Conservation (phyloP, 2,113 vertebrate genomes). For the Rhegmatorhina hoffmannsi region DNA sequence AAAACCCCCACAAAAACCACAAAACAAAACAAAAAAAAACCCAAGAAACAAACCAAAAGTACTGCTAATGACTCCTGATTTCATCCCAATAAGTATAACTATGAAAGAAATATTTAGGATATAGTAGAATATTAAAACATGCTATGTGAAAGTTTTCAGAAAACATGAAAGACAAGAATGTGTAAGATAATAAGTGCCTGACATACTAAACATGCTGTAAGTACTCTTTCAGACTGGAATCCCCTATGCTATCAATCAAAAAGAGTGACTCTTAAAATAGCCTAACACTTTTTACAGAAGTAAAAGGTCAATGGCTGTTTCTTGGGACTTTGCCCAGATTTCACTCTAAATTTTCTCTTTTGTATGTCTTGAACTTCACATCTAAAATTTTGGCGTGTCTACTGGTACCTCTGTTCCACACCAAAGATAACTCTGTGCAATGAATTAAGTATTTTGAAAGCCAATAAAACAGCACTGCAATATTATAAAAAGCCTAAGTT, state of each 20-base stretch:
- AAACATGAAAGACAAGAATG: background rate
- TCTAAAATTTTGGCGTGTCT: background rate
- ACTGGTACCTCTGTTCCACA: background rate
- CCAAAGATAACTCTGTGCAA: background rate
- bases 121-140: background rate
- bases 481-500: background rate
- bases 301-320: background rate
- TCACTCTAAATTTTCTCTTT: background rate
- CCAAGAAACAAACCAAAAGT: background rate
- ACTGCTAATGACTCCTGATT: background rate
- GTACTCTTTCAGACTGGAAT: background rate
- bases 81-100: background rate
- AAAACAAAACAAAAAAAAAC: background rate
- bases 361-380: background rate
- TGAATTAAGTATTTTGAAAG: background rate
- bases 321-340: background rate
- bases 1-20: too few relatives aligned
- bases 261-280: conserved; percentile 1
- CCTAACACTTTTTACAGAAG: background rate
- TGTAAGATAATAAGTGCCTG: background rate
- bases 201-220: background rate
- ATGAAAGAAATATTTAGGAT: background rate
- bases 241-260: background rate
- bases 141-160: background rate
- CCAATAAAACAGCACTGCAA: background rate